These are phyloP conservation scores for Protobothrops mucrosquamatus DNA, from an alignment of 2,113 vertebrate genomes.

Conservation along the genomic window DNA sequence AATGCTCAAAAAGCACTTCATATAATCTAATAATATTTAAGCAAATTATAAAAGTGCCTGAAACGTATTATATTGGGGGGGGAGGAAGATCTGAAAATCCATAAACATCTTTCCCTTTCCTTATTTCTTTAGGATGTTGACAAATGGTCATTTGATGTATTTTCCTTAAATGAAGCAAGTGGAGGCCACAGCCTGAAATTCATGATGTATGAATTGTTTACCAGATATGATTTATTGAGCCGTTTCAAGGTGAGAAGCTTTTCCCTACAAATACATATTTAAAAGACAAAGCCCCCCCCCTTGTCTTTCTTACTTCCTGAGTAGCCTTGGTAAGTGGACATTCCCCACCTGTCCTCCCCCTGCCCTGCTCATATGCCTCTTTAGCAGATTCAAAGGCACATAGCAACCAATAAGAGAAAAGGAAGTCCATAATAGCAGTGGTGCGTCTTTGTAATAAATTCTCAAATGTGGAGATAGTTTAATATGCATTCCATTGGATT, in stretches of 20 bases:
- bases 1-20: neutral
- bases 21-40: neutral
- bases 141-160: constrained; percentile 97
- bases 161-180: constrained; percentile 90
- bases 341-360: neutral
- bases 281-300: constrained; percentile 21
- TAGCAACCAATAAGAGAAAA: neutral
- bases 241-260: constrained; percentile 90
- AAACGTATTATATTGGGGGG: too few relatives aligned
- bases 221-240: constrained; percentile 96
- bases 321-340: neutral
- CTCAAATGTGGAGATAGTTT: neutral
- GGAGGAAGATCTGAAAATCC: neutral
- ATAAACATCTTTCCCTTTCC: neutral
- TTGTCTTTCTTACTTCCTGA: neutral
- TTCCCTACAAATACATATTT: constrained; percentile 16
- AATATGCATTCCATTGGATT: neutral
- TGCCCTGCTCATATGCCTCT: neutral
- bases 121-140: constrained; percentile 83
- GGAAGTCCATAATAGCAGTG: neutral
- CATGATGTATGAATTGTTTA: constrained; percentile 96
- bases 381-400: neutral
- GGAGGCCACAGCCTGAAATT: constrained; percentile 96
- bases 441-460: neutral
- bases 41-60: neutral